phyloP scores from a whole-genome alignment of 2,113 vertebrate genomes.

The Circaetus gallicus region DNA sequence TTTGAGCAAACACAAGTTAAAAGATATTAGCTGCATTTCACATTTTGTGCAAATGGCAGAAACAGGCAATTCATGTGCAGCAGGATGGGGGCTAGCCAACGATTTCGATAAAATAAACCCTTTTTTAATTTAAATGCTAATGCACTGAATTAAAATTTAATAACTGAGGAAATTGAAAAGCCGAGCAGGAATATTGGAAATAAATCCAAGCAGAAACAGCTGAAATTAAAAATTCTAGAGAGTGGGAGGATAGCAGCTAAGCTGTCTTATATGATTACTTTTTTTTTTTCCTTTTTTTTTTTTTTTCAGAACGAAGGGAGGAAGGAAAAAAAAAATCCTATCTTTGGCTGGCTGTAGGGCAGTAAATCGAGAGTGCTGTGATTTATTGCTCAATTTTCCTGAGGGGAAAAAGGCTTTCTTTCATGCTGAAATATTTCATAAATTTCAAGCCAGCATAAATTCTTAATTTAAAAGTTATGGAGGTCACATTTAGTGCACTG shows the following conservation, averaged over 20 bases:
- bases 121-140: constrained; percentile 99
- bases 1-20: constrained; percentile 80
- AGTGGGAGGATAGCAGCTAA: constrained; percentile 91
- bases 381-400: constrained; percentile 97
- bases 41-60: constrained; percentile 79
- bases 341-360: constrained; percentile 84
- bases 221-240: constrained; percentile 99
- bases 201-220: constrained; percentile 99
- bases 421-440: constrained; percentile 90
- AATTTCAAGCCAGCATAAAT: constrained; percentile 90
- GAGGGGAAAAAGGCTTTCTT: constrained; percentile 83
- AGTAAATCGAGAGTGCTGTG: constrained; percentile 91
- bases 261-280: constrained; percentile 96
- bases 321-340: constrained; percentile 82
- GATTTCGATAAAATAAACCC: constrained; percentile 89
- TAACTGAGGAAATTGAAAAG: constrained; percentile 99
- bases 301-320: constrained; percentile 83
- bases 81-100: constrained; percentile 75
- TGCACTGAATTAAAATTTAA: constrained; percentile 99
- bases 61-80: constrained; percentile 79
- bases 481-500: constrained; percentile 82
- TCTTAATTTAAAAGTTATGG: constrained; percentile 87
- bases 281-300: constrained; percentile 77
- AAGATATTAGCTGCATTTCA: constrained; percentile 79
- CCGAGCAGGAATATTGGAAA: constrained; percentile 99